phyloP scores from a whole-genome alignment of 2,888 invertebrate genomes.

The Cistogaster globosa region DNA sequence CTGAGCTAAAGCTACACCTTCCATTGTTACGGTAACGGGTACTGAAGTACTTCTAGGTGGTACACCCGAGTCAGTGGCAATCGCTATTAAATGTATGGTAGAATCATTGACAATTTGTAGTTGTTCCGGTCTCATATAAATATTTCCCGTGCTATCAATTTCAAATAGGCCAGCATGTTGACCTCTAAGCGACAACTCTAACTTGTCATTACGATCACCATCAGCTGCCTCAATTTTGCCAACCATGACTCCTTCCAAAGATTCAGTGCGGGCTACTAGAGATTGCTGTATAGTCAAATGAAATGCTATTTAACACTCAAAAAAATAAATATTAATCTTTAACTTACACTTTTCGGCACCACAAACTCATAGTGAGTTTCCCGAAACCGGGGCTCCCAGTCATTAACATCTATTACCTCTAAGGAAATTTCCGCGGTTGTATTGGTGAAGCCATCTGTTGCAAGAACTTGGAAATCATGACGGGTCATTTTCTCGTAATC shows the following conservation, averaged over 20 bases:
- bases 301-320: not conserved
- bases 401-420: slow-evolving; percentile 93
- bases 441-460: slow-evolving; percentile 89
- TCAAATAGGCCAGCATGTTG: slow-evolving; percentile 85
- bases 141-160: slow-evolving; percentile 83
- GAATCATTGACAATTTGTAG: slow-evolving; percentile 84
- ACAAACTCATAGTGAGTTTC: slow-evolving; percentile 93
- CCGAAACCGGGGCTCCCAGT: slow-evolving; percentile 96
- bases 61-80: slow-evolving; percentile 92
- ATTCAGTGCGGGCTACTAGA: slow-evolving; percentile 77
- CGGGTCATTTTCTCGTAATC: slow-evolving; percentile 90
- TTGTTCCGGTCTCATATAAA: slow-evolving; percentile 85
- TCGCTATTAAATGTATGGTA: slow-evolving; percentile 89
- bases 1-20: slow-evolving; percentile 82
- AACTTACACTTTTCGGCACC: slow-evolving; percentile 81
- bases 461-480: slow-evolving; percentile 91
- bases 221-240: slow-evolving; percentile 93
- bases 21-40: slow-evolving; percentile 87
- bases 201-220: slow-evolving; percentile 90
- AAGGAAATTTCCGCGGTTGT: slow-evolving; percentile 92
- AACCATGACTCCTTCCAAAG: slow-evolving; percentile 83
- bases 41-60: slow-evolving; percentile 91
- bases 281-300: slow-evolving; percentile 74
- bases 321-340: not conserved
- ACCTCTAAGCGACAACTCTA: slow-evolving; percentile 89